Base-by-base conservation (phyloP, 2,888 invertebrate genomes). In the Catotricha subobsoleta region DNA sequence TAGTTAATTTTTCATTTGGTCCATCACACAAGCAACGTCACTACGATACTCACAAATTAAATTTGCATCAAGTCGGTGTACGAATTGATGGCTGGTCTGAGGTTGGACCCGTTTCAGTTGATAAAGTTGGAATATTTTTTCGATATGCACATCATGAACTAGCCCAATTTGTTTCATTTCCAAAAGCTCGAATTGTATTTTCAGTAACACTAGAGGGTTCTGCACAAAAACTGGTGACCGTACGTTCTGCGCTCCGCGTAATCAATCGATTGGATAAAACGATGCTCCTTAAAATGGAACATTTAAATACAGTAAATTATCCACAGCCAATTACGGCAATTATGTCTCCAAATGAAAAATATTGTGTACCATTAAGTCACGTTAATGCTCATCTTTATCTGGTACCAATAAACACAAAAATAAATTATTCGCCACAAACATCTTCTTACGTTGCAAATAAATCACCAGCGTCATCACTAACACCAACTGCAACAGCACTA, bases 41-140 rank as follows among this genome's bases (percentile, higher is more conserved):
- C 54, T 68, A 72, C 53, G 78, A 82, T 58, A 79, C 81, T 0
- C 84, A 83, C 58, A 74, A 76, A 53, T 68, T 80, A 49, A 71
- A 76, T 52, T 72, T 84, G 53, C 90, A 91, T 66, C 91, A 92
- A 62, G 71, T 98, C 46, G 74, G 80, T 30, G 81, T 95, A 29
- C 72, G 81, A 41, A 80, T 97, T 18, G 83, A 88, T 49, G 91
- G 90, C 40, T 97, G 94, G 91, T 72, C 78, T 47, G 65, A 71
- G 49, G 74, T 88, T 39, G 76, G 80, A 49, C 90, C 95, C 1
- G 82, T 98, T 13, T 86, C 91, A 8, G 86, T 98, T 1, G 97
- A 98, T 63, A 80, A 86, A 59, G 94, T 95, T 18, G 97, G 97
- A 2, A 75, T 84, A 33, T 97, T 82, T 66, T 97, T 95, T 58